These are phyloP conservation scores for Eurois occulta DNA, from an alignment of 2,888 invertebrate species.

Conservation along the genomic window DNA sequence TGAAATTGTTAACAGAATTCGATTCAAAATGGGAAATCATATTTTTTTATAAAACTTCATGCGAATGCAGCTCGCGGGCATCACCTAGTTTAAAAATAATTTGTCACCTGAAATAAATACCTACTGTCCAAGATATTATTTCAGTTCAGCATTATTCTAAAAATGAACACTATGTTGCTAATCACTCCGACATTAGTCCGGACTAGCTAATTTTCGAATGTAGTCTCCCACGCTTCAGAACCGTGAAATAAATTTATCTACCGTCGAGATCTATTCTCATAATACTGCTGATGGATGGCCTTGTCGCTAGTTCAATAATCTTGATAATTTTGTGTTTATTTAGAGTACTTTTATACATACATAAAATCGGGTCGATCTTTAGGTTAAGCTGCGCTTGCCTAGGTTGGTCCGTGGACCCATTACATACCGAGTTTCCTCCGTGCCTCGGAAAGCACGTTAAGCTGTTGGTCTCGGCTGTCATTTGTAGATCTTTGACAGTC, in stretches of 20 bases:
- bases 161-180: constrained; percentile 25
- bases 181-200: constrained; percentile 29
- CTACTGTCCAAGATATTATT: constrained; percentile 17
- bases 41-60: no score
- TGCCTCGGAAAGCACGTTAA: no score
- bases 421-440: no score
- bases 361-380: no score
- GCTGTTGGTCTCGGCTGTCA: no score
- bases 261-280: constrained; percentile 11
- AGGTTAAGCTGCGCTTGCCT: no score
- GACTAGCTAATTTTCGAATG: constrained; percentile 33
- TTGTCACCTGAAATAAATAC: constrained; percentile 20
- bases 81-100: constrained; percentile 14
- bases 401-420: no score
- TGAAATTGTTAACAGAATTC: no score
- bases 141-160: constrained; percentile 24
- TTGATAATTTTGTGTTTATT: neutral
- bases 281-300: constrained; percentile 20
- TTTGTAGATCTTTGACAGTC: no score
- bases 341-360: neutral
- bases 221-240: constrained; percentile 26
- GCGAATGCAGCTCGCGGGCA: no score
- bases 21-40: no score
- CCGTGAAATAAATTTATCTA: constrained; percentile 21
- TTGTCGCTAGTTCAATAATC: constrained; percentile 21